phyloP scores from a whole-genome alignment of 92 coral and sea anemone species.

The Chrysogorgia sp. region DNA sequence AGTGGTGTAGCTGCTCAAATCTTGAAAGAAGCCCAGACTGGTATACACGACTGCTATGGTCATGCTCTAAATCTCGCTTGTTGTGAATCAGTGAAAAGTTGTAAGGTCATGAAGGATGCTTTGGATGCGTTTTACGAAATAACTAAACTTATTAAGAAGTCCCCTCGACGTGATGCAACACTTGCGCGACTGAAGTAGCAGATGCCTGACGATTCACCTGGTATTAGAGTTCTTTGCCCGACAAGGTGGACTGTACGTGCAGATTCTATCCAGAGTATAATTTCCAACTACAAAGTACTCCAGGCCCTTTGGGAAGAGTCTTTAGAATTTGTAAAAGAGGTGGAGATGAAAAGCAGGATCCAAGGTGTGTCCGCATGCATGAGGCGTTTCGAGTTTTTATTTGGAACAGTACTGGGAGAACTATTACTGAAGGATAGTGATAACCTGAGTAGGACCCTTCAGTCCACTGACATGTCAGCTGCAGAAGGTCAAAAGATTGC shows the following conservation, averaged over 20 bases:
- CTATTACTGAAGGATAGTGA: constrained; percentile 7
- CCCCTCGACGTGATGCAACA: constrained; percentile 7
- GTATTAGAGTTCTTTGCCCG: constrained; percentile 23
- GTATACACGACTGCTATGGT: too few species aligned
- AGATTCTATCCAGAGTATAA: background rate
- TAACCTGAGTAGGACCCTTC: constrained; percentile 16
- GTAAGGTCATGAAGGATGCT: constrained; percentile 25
- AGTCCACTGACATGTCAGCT: constrained; percentile 7
- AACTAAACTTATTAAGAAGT: constrained; percentile 3
- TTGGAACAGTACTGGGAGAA: constrained; percentile 11
- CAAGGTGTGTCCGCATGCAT: background rate
- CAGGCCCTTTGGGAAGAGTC: constrained; percentile 26
- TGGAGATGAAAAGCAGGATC: background rate
- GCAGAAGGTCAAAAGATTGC: constrained; percentile 8
- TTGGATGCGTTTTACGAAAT: background rate
- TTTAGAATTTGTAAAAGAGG: background rate
- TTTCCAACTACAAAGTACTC: constrained; percentile 6
- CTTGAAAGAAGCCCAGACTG: too few species aligned
- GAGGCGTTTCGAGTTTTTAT: background rate
- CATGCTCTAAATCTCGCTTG: too few species aligned
- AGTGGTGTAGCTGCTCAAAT: too few species aligned
- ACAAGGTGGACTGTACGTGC: constrained; percentile 1
- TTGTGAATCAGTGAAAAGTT: too few species aligned
- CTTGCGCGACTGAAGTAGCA: background rate
- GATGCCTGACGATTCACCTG: constrained; percentile 5